Evolutionary conservation across 2,888 invertebrate genomes (phyloP).

Genomic region (Ichneumoninae sp.): DNA sequence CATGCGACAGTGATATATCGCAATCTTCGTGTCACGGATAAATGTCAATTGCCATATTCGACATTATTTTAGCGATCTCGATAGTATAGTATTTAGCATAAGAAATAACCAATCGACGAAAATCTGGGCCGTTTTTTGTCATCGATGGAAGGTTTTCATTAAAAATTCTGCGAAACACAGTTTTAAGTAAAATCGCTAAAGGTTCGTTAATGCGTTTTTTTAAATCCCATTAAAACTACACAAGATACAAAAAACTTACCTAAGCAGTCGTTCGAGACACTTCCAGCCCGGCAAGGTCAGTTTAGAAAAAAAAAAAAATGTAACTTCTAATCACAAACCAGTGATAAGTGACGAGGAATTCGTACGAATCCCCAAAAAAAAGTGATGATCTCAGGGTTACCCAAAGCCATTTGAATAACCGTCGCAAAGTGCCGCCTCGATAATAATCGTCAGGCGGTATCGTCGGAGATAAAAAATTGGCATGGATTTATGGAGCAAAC

Average conservation of each 20-base stretch:
- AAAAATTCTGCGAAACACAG: too few species aligned
- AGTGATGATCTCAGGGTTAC: slow-evolving; percentile 6
- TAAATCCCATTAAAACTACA: background rate
- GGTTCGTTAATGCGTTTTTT: too few species aligned
- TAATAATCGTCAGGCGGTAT: slow-evolving; percentile 23
- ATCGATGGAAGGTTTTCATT: too few species aligned
- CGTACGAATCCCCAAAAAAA: background rate
- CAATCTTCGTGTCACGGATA: background rate
- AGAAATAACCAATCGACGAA: background rate
- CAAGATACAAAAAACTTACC: too few species aligned
- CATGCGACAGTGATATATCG: background rate
- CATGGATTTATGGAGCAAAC: slow-evolving; percentile 51
- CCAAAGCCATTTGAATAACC: slow-evolving; percentile 7
- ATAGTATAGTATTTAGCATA: background rate
- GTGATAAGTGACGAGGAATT: background rate
- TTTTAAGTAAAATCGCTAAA: too few species aligned
- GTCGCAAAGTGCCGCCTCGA: slow-evolving; percentile 14
- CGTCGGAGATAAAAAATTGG: slow-evolving; percentile 31
- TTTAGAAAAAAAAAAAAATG: background rate
- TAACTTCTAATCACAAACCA: background rate
- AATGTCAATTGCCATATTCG: background rate
- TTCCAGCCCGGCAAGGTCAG: too few species aligned
- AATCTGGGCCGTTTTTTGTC: background rate
- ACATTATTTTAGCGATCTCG: background rate
- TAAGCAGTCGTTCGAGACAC: too few species aligned